Evolutionary conservation across 2,113 vertebrate genomes (phyloP).

Genomic region (Erinaceus europaeus): DNA sequence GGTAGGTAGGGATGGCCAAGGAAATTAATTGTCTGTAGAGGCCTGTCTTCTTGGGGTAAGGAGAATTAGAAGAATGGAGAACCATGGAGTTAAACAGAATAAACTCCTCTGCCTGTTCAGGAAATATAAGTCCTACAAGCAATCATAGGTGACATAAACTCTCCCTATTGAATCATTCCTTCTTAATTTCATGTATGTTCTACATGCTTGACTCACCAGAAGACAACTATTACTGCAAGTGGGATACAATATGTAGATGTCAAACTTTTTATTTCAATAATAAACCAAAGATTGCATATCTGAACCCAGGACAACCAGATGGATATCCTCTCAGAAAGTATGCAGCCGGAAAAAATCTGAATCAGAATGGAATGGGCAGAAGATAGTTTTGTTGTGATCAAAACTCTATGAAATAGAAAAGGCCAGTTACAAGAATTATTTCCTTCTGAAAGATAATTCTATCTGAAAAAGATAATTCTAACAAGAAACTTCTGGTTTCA

Average conservation of each 20-base stretch:
- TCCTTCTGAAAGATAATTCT: no score
- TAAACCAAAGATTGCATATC: not conserved
- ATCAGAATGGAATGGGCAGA: not conserved
- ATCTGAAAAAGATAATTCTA: no score
- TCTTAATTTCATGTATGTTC: not conserved
- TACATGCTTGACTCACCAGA: not conserved
- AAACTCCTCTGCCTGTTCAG: not conserved
- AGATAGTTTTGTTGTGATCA: not conserved
- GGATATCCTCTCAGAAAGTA: not conserved
- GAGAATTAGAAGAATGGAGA: not conserved
- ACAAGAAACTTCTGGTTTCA: constrained; percentile 1
- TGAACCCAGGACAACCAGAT: constrained; percentile 18
- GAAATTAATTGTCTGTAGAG: not conserved
- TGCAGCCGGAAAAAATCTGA: constrained; percentile 11
- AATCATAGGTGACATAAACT: not conserved
- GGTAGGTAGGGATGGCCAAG: not conserved
- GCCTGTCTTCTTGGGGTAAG: not conserved
- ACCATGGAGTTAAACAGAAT: not conserved
- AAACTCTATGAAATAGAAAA: not conserved
- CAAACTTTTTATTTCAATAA: constrained; percentile 33
- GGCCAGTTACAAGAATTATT: no score
- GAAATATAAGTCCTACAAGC: not conserved
- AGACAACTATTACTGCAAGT: not conserved
- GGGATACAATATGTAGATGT: not conserved
- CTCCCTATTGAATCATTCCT: not conserved